Conservation (phyloP, 2,888 invertebrate genomes). For the Amiota communis region DNA sequence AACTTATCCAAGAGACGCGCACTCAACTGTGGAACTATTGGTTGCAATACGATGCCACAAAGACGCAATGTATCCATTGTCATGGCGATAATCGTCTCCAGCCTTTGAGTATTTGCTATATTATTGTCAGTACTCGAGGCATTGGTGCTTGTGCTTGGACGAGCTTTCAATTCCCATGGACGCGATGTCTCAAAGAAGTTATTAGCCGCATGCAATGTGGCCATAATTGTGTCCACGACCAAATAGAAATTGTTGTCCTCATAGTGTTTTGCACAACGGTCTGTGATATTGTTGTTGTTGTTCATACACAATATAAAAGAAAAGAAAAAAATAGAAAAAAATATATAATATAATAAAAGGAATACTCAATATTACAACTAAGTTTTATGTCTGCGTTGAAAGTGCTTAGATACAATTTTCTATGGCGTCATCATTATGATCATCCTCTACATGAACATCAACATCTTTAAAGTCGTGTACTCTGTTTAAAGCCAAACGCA, state of each 20-base stretch:
- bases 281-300: slow-evolving; percentile 68
- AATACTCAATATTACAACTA: slow-evolving; percentile 24
- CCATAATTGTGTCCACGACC: slow-evolving; percentile 85
- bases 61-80: slow-evolving; percentile 89
- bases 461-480: neutral
- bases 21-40: slow-evolving; percentile 86
- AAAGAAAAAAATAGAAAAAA: slow-evolving; percentile 10
- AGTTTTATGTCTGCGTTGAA: neutral
- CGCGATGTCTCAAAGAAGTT: slow-evolving; percentile 87
- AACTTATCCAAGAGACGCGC: slow-evolving; percentile 82
- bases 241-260: slow-evolving; percentile 86
- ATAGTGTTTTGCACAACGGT: slow-evolving; percentile 80
- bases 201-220: slow-evolving; percentile 85
- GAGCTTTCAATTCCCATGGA: slow-evolving; percentile 88
- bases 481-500: neutral
- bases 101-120: slow-evolving; percentile 73
- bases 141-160: slow-evolving; percentile 31
- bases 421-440: too few relatives aligned
- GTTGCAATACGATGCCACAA: slow-evolving; percentile 85
- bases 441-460: neutral
- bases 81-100: slow-evolving; percentile 85
- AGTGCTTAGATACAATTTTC: neutral
- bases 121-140: slow-evolving; percentile 36
- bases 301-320: too few relatives aligned
- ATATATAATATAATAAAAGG: slow-evolving; percentile 16